Conservation (phyloP, 2,113 vertebrate species). For the Equus quagga region DNA sequence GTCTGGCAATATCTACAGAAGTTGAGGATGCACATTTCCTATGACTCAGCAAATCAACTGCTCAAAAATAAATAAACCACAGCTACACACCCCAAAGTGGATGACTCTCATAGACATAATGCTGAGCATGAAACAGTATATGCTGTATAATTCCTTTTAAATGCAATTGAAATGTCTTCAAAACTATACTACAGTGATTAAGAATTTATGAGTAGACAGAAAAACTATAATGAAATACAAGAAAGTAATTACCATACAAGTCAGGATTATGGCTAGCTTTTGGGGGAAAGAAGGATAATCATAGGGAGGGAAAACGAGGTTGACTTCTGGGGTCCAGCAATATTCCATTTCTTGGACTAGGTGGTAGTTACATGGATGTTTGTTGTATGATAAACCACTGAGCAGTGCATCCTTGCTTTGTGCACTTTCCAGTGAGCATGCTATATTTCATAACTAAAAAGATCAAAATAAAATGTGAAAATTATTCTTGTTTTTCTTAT, state of each 20-base stretch:
- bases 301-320: background rate
- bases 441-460: background rate
- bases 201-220: background rate
- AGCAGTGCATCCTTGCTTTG: background rate
- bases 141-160: background rate
- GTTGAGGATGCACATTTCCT: background rate
- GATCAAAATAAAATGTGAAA: constrained; percentile 21
- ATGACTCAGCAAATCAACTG: background rate
- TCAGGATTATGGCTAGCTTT: background rate
- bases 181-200: background rate
- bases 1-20: background rate
- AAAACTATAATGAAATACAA: constrained; percentile 5
- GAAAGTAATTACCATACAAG: background rate
- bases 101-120: background rate
- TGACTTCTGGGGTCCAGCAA: background rate
- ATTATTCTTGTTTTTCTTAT: background rate
- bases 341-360: background rate
- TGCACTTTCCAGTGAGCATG: background rate
- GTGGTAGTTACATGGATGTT: background rate
- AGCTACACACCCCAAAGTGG: background rate
- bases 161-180: background rate
- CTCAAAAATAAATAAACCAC: background rate
- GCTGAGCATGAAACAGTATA: background rate
- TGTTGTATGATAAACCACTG: background rate
- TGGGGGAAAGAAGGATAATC: background rate